A percentile compares a stretch with the other conserved stretches of the same genome.
Evolutionary conservation across 2,797 vertebrate genomes (phyloP).

Genomic region (Ctenochaetus hawaiiensis): DNA sequence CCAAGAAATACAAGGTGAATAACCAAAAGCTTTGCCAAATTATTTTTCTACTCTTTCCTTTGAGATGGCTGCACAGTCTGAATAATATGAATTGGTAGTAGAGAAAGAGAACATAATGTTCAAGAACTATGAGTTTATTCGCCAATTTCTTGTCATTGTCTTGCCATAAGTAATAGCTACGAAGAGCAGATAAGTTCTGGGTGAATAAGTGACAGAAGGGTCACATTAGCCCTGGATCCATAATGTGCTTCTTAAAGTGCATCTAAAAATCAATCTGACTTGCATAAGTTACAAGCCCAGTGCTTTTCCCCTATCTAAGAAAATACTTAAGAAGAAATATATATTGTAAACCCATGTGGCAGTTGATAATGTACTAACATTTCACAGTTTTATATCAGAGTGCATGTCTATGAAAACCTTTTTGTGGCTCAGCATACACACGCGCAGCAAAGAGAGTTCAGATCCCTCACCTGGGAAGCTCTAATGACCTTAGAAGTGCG

Average conservation of each 20-base stretch:
- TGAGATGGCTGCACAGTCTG: neutral
- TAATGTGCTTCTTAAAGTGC: constrained; percentile 9
- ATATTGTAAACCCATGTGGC: neutral
- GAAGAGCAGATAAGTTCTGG: neutral
- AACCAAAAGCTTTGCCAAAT: constrained; percentile 10
- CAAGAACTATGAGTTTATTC: neutral
- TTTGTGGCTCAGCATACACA: constrained; percentile 29
- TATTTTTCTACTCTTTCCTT: neutral
- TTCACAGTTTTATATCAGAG: constrained; percentile 36
- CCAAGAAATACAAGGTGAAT: neutral
- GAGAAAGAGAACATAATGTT: neutral
- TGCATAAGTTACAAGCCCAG: constrained; percentile 6
- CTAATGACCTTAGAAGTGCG: constrained; percentile 52
- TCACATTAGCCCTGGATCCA: neutral
- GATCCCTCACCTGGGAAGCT: constrained; percentile 44
- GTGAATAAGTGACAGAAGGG: neutral
- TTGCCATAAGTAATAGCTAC: too few relatives aligned
- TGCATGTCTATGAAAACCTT: constrained; percentile 47
- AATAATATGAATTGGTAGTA: neutral
- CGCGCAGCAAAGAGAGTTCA: constrained; percentile 28
- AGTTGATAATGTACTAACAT: constrained; percentile 15
- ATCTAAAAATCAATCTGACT: constrained; percentile 7
- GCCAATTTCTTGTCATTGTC: too few relatives aligned
- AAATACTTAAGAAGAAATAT: constrained; percentile 28
- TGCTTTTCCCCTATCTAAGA: neutral